These are phyloP conservation scores for Saturnia japonica DNA, from an alignment of 2,888 invertebrate species.

Conservation along the genomic window DNA sequence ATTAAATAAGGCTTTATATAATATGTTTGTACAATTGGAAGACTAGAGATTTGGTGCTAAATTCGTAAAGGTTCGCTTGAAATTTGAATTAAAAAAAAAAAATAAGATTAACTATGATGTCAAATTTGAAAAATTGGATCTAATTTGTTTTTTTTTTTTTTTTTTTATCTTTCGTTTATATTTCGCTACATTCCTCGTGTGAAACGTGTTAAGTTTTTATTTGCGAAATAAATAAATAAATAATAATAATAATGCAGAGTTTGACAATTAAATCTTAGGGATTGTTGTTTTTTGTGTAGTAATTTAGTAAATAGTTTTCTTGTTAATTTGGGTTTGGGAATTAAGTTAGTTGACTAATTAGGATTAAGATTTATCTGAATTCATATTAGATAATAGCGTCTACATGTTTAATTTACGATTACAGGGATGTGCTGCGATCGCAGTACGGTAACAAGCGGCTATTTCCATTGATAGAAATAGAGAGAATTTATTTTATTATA, in stretches of 20 bases:
- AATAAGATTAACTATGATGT: conserved; percentile 4
- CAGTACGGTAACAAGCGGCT: conserved; percentile 65
- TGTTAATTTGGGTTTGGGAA: conserved; percentile 82
- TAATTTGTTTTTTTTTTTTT: conserved; percentile 42
- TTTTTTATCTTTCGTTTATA: conserved; percentile 25
- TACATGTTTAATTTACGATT: conserved; percentile 75
- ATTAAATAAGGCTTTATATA: conserved; percentile 74
- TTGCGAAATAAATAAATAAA: conserved; percentile 66
- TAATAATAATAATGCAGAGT: conserved; percentile 54
- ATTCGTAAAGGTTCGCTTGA: conserved; percentile 69
- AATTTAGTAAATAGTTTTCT: conserved; percentile 73
- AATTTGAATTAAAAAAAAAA: background rate
- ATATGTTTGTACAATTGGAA: conserved; percentile 76
- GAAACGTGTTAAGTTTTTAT: conserved; percentile 78
- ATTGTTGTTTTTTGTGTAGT: conserved; percentile 79
- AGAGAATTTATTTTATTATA: conserved; percentile 41
- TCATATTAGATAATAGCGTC: conserved; percentile 71
- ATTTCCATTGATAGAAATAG: conserved; percentile 41
- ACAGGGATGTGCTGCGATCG: conserved; percentile 80
- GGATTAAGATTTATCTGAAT: conserved; percentile 79
- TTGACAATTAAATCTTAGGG: conserved; percentile 64
- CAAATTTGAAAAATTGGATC: conserved; percentile 48
- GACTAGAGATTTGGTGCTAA: conserved; percentile 81
- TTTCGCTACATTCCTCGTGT: conserved; percentile 77
- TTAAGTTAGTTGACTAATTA: conserved; percentile 78